Evolutionary conservation across 2,113 vertebrate genomes (phyloP), one percentile per base, ranked within the genome.

Genomic region (Rhineura floridana): DNA sequence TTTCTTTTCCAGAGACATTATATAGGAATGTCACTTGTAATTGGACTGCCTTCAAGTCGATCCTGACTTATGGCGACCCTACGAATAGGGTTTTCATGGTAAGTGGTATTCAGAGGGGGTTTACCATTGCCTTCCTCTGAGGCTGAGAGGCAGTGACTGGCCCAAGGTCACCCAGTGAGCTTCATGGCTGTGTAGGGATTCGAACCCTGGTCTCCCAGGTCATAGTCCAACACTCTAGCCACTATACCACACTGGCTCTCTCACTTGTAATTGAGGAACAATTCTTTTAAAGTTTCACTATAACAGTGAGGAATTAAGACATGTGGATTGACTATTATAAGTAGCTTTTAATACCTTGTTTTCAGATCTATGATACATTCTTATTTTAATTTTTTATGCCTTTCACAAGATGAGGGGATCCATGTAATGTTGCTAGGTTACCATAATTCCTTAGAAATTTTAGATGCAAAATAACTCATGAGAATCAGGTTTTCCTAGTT

Each of bases 391-490:
- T 85, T 67, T 80, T 55, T 13, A 91, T 88, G 2, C 0, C 15
- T 4, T 5, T 83, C 42, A 73, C 4, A 78, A 79, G 50, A 55
- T 78, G 46, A 88, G 48, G 69, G 19, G 15, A 46, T 79, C 36
- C 62, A 19, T 55, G 30, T 69, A 19, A 72, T 70, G 3, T 85
- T 88, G 28, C 36, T 72, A 89, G 69, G 36, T 65, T 84, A 89
- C 78, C 48, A 23, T 15, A 87, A 83, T 33, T 83, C 19, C 48
- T 87, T 83, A 33, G 8, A 70, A 80, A 88, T 23, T 85, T 89
- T 36, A 59, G 44, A 69, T 85, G 65, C 48, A 72, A 75, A 73
- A 79, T 81, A 19, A 2, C 75, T 83, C 79, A 85, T 86, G 76
- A 73, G 72, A 79, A 2, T 33, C 42, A 50, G 4, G 9, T 81